Conservation (phyloP, 2,113 vertebrate species). For the Caretta caretta region DNA sequence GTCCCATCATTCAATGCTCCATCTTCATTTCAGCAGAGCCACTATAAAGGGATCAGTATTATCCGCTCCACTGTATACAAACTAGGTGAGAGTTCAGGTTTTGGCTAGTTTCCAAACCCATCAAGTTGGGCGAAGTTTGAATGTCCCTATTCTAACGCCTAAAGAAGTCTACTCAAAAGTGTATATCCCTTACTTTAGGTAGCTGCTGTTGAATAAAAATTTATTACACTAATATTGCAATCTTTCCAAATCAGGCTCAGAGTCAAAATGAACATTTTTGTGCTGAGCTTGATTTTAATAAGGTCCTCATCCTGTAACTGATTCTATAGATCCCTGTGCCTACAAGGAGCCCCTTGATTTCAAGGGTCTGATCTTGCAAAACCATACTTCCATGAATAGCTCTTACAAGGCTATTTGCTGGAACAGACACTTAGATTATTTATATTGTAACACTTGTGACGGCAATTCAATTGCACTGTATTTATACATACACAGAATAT, state of each 20-base stretch:
- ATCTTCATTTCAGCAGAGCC: neutral
- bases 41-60: accelerated
- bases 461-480: neutral
- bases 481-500: neutral
- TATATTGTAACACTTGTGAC: neutral
- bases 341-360: neutral
- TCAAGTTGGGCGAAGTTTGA: neutral
- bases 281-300: neutral
- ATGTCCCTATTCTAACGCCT: accelerated
- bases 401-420: neutral
- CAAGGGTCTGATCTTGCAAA: neutral
- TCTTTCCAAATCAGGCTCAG: neutral
- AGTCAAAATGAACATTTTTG: neutral
- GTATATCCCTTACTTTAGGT: neutral
- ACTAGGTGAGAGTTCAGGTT: neutral
- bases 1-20: accelerated
- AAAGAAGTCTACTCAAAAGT: neutral
- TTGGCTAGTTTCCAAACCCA: neutral
- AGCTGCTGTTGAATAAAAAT: neutral
- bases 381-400: neutral
- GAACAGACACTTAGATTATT: neutral
- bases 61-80: neutral
- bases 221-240: neutral
- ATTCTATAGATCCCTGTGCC: neutral
- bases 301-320: neutral